These are phyloP conservation scores for Diploscapter pachys DNA, from an alignment of 1,140 invertebrate species.

Conservation along the genomic window DNA sequence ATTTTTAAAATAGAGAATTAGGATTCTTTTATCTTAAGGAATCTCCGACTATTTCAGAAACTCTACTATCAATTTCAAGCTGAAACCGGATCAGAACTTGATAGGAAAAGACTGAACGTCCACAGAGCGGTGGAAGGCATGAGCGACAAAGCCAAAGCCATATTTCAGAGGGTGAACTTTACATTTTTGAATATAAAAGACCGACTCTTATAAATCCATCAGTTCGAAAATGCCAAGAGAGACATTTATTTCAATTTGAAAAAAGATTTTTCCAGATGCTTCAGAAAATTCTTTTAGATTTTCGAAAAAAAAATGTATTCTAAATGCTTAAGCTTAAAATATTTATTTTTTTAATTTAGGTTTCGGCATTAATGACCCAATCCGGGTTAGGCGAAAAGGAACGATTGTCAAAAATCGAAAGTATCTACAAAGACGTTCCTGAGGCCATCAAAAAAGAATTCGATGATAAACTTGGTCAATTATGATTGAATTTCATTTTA, in stretches of 20 bases:
- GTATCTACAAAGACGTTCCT: slow-evolving; percentile 1
- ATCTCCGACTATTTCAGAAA: too few species aligned
- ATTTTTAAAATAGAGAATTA: too few species aligned
- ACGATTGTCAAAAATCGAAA: slow-evolving; percentile 3
- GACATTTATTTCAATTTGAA: too few species aligned
- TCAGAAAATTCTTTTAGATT: too few species aligned
- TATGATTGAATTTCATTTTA: not conserved
- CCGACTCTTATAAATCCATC: too few species aligned
- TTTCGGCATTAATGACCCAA: slow-evolving; percentile 16
- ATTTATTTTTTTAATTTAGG: slow-evolving; percentile 4
- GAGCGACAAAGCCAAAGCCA: slow-evolving; percentile 7
- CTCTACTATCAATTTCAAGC: too few species aligned
- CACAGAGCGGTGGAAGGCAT: slow-evolving; percentile 5
- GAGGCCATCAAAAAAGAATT: slow-evolving; percentile 17
- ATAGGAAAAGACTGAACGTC: slow-evolving; percentile 2
- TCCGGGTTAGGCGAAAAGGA: slow-evolving; percentile 2
- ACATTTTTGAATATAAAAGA: too few species aligned
- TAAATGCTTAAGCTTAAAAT: too few species aligned
- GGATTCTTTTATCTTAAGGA: too few species aligned
- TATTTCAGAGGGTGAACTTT: slow-evolving; percentile 12
- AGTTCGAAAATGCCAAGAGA: too few species aligned
- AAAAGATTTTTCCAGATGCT: too few species aligned
- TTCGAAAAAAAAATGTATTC: too few species aligned
- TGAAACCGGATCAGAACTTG: not conserved
- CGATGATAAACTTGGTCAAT: slow-evolving; percentile 1